Evolutionary conservation across 2,888 invertebrate species (phyloP).

Genomic region (Heliconius ethilla): DNA sequence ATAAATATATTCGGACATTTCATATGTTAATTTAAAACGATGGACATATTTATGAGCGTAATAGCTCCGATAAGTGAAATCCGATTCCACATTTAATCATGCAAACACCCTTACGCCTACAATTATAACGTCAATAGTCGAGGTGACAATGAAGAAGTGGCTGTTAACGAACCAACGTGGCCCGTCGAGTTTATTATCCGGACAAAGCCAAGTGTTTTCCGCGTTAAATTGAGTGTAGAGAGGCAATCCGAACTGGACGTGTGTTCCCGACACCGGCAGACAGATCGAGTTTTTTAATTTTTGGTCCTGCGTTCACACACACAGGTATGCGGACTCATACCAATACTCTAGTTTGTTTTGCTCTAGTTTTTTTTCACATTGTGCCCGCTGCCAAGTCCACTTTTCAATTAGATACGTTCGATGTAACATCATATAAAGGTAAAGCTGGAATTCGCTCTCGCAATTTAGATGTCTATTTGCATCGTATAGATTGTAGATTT

Average conservation of each 20-base stretch:
- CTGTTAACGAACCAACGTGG: slow-evolving; percentile 45
- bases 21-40: background rate
- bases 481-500: background rate
- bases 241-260: slow-evolving; percentile 72
- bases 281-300: slow-evolving; percentile 73
- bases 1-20: background rate
- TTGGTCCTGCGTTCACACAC: slow-evolving; percentile 58
- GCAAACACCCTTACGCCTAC: slow-evolving; percentile 25
- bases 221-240: slow-evolving; percentile 69
- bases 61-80: slow-evolving; percentile 14
- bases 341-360: slow-evolving; percentile 30
- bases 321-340: slow-evolving; percentile 22
- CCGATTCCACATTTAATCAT: slow-evolving; percentile 26
- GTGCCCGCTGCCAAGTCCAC: slow-evolving; percentile 32
- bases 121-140: slow-evolving; percentile 40
- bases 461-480: slow-evolving; percentile 18
- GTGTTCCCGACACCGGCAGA: slow-evolving; percentile 73
- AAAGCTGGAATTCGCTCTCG: slow-evolving; percentile 19
- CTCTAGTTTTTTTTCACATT: slow-evolving; percentile 35
- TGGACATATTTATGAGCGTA: background rate
- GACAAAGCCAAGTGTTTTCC: slow-evolving; percentile 78
- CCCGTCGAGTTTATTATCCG: slow-evolving; percentile 60
- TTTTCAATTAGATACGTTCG: slow-evolving; percentile 40
- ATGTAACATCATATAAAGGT: slow-evolving; percentile 32
- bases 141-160: slow-evolving; percentile 45